These are phyloP conservation scores for Danaus chrysippus DNA, from an alignment of 2,888 invertebrate genomes.

Conservation along the genomic window DNA sequence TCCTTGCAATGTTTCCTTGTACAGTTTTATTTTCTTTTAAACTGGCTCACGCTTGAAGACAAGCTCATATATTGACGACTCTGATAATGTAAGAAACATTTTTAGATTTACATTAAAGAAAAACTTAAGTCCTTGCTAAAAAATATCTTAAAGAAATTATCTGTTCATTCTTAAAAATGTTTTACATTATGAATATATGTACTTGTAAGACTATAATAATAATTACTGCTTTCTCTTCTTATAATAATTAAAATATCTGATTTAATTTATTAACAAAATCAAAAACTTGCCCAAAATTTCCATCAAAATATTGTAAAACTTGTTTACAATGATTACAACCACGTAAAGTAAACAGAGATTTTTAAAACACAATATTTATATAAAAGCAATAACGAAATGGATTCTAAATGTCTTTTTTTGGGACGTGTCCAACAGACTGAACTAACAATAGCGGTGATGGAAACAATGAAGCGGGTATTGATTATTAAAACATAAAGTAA, in stretches of 20 bases:
- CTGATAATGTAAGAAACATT: conserved; percentile 1
- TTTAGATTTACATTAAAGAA: background rate
- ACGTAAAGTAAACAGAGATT: background rate
- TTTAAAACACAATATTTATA: conserved; percentile 9
- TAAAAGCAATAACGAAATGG: conserved; percentile 13
- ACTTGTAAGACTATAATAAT: no score
- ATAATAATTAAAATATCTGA: no score
- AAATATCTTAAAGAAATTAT: background rate
- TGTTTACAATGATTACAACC: background rate
- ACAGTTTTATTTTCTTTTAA: background rate
- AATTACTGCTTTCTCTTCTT: no score
- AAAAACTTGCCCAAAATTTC: no score
- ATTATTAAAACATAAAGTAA: conserved; percentile 15
- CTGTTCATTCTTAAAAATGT: no score
- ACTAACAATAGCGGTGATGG: conserved; percentile 18
- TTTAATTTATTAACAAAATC: no score
- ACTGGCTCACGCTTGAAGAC: background rate
- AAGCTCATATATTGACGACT: background rate
- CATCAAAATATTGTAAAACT: no score
- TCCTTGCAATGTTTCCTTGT: background rate
- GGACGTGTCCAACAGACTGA: conserved; percentile 21
- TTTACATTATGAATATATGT: no score
- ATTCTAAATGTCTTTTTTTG: conserved; percentile 21
- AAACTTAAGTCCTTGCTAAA: background rate
- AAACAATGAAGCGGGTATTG: conserved; percentile 7